These are phyloP conservation scores for Montipora capricornis DNA, from an alignment of 64 coral and sea anemone genomes.

Conservation along the genomic window DNA sequence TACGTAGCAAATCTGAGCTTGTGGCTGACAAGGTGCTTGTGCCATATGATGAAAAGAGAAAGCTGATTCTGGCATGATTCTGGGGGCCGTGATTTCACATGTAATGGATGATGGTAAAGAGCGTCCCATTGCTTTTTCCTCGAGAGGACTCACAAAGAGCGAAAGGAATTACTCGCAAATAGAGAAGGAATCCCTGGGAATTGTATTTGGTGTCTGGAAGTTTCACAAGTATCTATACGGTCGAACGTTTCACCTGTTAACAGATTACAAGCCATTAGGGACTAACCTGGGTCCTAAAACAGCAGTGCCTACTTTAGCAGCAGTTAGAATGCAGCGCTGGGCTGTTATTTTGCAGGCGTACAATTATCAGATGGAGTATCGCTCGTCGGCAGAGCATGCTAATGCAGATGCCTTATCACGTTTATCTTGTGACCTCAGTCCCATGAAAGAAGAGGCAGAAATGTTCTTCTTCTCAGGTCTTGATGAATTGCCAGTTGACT, in stretches of 20 bases:
- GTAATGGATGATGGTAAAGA: conserved; percentile 59
- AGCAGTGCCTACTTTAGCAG: conserved; percentile 55
- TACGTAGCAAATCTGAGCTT: conserved; percentile 32
- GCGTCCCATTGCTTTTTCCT: conserved; percentile 46
- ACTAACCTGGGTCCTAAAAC: conserved; percentile 59
- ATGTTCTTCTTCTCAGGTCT: no score
- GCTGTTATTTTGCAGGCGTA: conserved; percentile 52
- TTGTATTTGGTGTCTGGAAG: conserved; percentile 53
- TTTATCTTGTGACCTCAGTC: no score
- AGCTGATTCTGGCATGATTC: conserved; percentile 39
- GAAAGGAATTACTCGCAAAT: conserved; percentile 67
- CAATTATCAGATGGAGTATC: conserved; percentile 52
- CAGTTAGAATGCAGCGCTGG: conserved; percentile 48
- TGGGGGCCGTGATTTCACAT: conserved; percentile 70
- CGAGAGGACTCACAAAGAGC: conserved; percentile 33
- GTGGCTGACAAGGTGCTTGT: conserved; percentile 20
- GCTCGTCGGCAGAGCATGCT: conserved; percentile 45
- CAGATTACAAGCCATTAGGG: conserved; percentile 58
- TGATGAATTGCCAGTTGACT: no score
- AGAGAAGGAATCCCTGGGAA: conserved; percentile 58
- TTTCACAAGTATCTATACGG: not conserved
- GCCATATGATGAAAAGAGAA: conserved; percentile 56
- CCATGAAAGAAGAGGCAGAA: no score
- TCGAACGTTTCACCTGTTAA: not conserved
- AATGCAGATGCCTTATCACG: conserved; percentile 25